Conservation (phyloP, 2,888 invertebrate genomes). For the Drepana falcataria region DNA sequence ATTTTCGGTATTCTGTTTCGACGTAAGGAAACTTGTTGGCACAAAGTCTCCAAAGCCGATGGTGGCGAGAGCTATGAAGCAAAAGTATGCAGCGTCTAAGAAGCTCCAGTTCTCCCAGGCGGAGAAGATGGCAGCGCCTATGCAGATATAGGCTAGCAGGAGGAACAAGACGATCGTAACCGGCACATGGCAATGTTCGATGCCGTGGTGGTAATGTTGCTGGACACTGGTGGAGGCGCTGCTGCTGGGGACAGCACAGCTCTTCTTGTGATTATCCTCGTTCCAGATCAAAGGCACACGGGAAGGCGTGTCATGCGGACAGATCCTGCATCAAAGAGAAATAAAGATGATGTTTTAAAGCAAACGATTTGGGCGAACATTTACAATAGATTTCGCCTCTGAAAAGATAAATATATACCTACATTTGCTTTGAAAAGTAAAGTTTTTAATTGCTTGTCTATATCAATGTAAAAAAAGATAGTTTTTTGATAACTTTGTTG, state of each 20-base stretch:
- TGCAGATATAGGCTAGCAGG: conserved; percentile 84
- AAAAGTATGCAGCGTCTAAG: conserved; percentile 90
- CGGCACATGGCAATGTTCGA: conserved; percentile 68
- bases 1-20: conserved; percentile 61
- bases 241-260: conserved; percentile 58
- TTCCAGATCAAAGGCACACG: conserved; percentile 86
- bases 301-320: conserved; percentile 86
- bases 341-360: conserved; percentile 5
- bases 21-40: conserved; percentile 77
- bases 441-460: too few relatives aligned
- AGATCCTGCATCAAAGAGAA: conserved; percentile 46
- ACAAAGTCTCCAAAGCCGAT: conserved; percentile 89
- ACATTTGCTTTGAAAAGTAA: too few relatives aligned
- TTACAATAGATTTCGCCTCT: too few relatives aligned
- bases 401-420: too few relatives aligned
- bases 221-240: conserved; percentile 52
- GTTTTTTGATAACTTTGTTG: too few relatives aligned
- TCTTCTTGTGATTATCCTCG: conserved; percentile 63
- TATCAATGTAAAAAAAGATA: too few relatives aligned
- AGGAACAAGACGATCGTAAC: conserved; percentile 81
- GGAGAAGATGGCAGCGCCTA: conserved; percentile 87
- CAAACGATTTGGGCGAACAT: background rate
- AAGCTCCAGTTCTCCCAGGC: conserved; percentile 90
- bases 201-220: conserved; percentile 45
- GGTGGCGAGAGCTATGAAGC: conserved; percentile 90